These are phyloP conservation scores for Dasysyrphus tricinctus DNA, from an alignment of 2,888 invertebrate species.

Conservation along the genomic window DNA sequence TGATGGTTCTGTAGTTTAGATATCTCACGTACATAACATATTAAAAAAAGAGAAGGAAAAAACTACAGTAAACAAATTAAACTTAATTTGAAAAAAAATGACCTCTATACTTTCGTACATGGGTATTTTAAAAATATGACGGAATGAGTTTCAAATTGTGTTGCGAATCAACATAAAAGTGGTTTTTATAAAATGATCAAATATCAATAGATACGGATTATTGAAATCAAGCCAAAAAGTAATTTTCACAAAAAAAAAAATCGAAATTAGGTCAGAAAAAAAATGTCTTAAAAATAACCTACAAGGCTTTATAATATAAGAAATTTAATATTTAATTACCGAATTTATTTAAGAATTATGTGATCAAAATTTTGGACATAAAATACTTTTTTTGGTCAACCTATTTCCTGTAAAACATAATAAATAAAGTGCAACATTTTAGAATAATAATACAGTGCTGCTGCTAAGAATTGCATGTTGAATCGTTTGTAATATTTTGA, in stretches of 20 bases:
- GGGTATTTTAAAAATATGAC: slow-evolving; percentile 8
- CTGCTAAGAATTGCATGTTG: too few relatives aligned
- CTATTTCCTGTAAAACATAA: background rate
- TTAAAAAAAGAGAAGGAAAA: background rate
- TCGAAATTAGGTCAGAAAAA: background rate
- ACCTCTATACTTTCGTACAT: background rate
- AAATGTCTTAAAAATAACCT: background rate
- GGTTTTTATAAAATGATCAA: background rate
- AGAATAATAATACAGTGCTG: too few relatives aligned
- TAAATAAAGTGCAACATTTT: background rate
- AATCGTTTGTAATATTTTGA: too few relatives aligned
- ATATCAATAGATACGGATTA: background rate
- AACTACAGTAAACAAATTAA: background rate
- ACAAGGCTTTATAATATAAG: background rate
- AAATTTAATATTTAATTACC: background rate
- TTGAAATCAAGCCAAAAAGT: background rate
- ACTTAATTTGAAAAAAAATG: background rate
- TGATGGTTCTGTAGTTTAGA: slow-evolving; percentile 58
- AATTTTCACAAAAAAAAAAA: background rate
- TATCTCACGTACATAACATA: slow-evolving; percentile 52
- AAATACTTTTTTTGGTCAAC: too few relatives aligned
- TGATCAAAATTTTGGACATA: too few relatives aligned
- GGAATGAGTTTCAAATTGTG: background rate
- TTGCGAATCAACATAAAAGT: background rate
- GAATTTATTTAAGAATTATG: background rate